These are phyloP conservation scores for Zosterops japonicus DNA, from an alignment of 2,113 vertebrate species.

Conservation along the genomic window DNA sequence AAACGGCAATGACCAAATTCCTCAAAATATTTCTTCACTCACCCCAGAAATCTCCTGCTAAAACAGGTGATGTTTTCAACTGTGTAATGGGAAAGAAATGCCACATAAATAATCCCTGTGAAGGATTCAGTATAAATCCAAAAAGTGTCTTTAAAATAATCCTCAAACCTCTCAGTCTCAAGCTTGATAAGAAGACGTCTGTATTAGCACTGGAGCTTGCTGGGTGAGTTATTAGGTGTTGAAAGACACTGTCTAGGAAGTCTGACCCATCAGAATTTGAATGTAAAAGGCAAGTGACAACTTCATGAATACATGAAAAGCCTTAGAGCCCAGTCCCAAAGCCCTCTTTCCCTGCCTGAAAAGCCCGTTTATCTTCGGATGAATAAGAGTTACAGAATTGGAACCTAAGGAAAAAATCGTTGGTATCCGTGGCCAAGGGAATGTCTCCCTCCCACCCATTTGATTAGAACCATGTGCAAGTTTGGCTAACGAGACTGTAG, in stretches of 20 bases:
- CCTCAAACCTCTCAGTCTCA: background rate
- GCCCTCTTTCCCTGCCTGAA: constrained; percentile 33
- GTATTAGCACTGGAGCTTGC: constrained; percentile 40
- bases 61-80: constrained; percentile 74
- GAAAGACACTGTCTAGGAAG: constrained; percentile 73
- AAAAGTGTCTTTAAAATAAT: constrained; percentile 73
- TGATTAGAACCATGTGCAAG: constrained; percentile 61
- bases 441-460: constrained; percentile 56
- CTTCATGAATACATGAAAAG: constrained; percentile 62
- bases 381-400: constrained; percentile 62
- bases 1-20: constrained; percentile 56
- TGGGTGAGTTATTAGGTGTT: constrained; percentile 77
- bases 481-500: constrained; percentile 55
- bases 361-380: constrained; percentile 36
- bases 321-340: background rate
- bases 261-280: constrained; percentile 52
- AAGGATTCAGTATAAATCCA: constrained; percentile 61
- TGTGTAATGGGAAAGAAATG: constrained; percentile 71
- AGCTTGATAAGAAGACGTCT: constrained; percentile 70
- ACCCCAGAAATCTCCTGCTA: constrained; percentile 70
- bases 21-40: constrained; percentile 66
- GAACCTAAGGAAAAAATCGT: constrained; percentile 46
- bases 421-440: constrained; percentile 60
- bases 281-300: constrained; percentile 62
- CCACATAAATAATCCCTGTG: constrained; percentile 73